phyloP scores from a whole-genome alignment of 2,113 vertebrate species.

The Oreotrochilus melanogaster region DNA sequence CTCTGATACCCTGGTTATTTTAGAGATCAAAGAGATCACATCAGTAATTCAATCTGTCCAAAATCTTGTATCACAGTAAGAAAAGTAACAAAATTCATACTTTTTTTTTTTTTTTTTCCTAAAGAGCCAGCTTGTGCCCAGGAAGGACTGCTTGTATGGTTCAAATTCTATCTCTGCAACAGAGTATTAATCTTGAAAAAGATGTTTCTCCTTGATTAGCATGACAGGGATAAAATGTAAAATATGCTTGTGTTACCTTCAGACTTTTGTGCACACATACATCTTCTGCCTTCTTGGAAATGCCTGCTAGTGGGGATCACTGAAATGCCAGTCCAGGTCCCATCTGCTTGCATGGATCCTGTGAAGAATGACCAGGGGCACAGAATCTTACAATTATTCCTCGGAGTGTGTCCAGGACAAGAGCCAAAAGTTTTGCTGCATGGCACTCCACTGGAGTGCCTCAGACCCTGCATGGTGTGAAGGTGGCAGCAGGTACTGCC shows the following conservation, averaged over 20 bases:
- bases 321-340: neutral
- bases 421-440: neutral
- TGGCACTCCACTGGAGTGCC: neutral
- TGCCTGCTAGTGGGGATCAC: neutral
- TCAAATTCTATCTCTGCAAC: neutral
- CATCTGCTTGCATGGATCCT: neutral
- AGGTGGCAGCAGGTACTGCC: neutral
- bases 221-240: neutral
- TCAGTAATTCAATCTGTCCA: neutral
- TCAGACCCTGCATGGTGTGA: rapidly evolving
- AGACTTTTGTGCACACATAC: neutral
- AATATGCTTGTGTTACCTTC: neutral
- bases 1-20: neutral
- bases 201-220: neutral
- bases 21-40: neutral
- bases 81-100: neutral
- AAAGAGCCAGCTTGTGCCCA: neutral
- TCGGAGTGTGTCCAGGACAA: neutral
- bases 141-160: neutral
- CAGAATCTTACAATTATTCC: rapidly evolving
- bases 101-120: neutral
- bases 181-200: neutral
- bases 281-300: neutral
- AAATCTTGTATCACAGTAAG: neutral
- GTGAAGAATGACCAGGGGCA: neutral